Conservation (phyloP, 2,797 vertebrate genomes). For the Morelia viridis region DNA sequence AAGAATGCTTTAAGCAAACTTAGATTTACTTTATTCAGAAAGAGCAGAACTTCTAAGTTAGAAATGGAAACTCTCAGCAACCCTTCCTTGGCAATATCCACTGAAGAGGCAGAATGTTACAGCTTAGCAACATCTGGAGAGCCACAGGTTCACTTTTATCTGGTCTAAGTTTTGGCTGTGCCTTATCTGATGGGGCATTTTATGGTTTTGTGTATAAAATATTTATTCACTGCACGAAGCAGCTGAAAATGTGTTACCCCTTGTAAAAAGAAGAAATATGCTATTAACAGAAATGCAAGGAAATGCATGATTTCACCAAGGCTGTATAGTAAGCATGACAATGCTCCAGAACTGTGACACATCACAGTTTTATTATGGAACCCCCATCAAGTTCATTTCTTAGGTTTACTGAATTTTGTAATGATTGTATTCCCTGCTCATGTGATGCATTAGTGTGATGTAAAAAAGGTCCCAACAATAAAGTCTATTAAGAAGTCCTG, state of each 20-base stretch:
- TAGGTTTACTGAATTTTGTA: background rate
- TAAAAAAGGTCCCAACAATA: background rate
- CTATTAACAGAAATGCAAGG: background rate
- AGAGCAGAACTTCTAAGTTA: background rate
- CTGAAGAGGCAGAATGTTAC: background rate
- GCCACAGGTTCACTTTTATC: background rate
- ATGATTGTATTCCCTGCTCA: background rate
- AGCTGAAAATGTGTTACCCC: background rate
- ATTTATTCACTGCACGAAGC: background rate
- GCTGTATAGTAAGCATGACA: background rate
- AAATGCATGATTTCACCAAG: background rate
- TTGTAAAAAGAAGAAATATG: background rate
- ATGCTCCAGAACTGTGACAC: background rate
- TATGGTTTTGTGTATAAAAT: background rate
- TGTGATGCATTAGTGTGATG: background rate
- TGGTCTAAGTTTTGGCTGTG: background rate
- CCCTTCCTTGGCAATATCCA: background rate
- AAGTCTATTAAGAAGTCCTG: background rate
- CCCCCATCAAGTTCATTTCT: background rate
- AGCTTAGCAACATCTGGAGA: background rate
- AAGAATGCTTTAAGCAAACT: background rate
- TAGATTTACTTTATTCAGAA: background rate
- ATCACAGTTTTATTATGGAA: background rate
- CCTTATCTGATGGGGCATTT: background rate
- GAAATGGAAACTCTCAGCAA: slow-evolving; percentile 18